phyloP scores from a whole-genome alignment of 1,140 invertebrate genomes.

The Berghia stephanieae region DNA sequence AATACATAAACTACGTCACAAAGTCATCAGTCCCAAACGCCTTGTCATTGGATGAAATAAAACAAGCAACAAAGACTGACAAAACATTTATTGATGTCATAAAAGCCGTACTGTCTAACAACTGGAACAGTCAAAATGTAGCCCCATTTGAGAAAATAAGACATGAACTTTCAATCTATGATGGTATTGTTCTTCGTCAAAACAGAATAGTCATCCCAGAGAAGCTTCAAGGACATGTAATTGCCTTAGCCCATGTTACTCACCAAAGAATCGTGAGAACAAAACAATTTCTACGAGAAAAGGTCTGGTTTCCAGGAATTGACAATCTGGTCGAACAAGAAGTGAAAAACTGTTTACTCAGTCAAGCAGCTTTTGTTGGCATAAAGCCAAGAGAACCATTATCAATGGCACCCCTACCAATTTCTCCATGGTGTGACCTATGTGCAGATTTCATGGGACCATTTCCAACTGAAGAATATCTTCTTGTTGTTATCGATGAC shows the following conservation, averaged over 20 bases:
- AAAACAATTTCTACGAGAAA: conserved; percentile 54
- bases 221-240: conserved; percentile 35
- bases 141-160: conserved; percentile 23
- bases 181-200: conserved; percentile 37
- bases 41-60: conserved; percentile 29
- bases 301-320: conserved; percentile 64
- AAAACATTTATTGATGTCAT: conserved; percentile 28
- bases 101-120: conserved; percentile 26
- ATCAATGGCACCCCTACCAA: conserved; percentile 37
- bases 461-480: conserved; percentile 44
- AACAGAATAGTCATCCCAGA: conserved; percentile 45
- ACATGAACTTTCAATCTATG: conserved; percentile 32
- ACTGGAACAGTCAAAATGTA: conserved; percentile 27
- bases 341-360: conserved; percentile 43
- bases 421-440: conserved; percentile 43
- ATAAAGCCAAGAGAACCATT: conserved; percentile 36
- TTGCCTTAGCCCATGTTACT: conserved; percentile 43
- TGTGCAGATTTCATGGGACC: conserved; percentile 46
- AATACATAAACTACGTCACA: conserved; percentile 33
- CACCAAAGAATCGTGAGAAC: conserved; percentile 54
- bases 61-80: conserved; percentile 11
- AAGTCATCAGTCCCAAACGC: conserved; percentile 26
- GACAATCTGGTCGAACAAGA: conserved; percentile 53
- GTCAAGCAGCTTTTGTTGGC: conserved; percentile 12
- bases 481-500: conserved; percentile 49